Evolutionary conservation across 2,888 invertebrate genomes (phyloP).

Genomic region (Mactromeris polynyma): DNA sequence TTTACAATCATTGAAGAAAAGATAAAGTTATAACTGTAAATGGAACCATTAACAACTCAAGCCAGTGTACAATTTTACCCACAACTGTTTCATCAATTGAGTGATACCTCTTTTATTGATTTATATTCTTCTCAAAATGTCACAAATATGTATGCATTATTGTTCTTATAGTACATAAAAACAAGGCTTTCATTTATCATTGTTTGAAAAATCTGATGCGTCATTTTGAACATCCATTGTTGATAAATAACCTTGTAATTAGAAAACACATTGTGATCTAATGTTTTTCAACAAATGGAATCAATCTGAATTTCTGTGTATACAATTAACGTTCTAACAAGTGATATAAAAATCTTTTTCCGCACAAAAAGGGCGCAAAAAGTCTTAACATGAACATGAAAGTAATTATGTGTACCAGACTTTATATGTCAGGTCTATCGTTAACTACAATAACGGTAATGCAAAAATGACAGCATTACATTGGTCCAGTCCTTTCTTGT

Average conservation of each 20-base stretch:
- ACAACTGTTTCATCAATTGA: no score
- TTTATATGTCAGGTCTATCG: not conserved
- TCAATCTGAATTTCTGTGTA: not conserved
- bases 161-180: not conserved
- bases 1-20: no score
- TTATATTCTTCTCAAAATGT: not conserved
- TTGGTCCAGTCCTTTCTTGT: conserved; percentile 7
- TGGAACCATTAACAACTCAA: no score
- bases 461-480: conserved; percentile 20
- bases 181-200: not conserved
- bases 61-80: no score
- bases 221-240: not conserved
- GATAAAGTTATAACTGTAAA: no score
- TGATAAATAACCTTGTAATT: not conserved
- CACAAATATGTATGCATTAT: not conserved
- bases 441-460: not conserved
- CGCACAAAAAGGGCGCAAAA: not conserved
- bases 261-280: not conserved
- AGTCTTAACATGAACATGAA: not conserved
- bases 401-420: not conserved
- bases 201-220: not conserved
- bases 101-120: no score
- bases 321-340: not conserved
- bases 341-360: not conserved
- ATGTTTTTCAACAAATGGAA: not conserved